Conservation (phyloP, 2,113 vertebrate genomes). For the Gopherus flavomarginatus region DNA sequence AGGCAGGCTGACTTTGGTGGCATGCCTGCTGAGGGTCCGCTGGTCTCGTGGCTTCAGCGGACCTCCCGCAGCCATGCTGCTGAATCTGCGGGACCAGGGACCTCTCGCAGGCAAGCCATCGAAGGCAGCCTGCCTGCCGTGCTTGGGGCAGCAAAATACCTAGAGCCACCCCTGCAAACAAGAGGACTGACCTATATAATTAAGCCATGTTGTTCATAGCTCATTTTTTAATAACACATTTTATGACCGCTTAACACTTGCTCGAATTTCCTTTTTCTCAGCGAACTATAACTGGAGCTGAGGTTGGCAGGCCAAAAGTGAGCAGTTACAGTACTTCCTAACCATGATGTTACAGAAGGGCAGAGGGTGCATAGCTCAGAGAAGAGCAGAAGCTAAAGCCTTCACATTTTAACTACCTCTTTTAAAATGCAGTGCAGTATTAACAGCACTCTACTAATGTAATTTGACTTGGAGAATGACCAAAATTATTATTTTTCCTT, state of each 20-base stretch:
- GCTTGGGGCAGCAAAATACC: no score
- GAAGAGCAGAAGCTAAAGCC: background rate
- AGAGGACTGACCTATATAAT: background rate
- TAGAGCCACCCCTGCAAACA: background rate
- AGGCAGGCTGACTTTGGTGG: no score
- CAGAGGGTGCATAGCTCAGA: background rate
- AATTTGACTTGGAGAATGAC: background rate
- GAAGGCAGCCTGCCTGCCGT: no score
- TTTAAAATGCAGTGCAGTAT: slow-evolving; percentile 9
- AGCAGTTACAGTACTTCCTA: background rate
- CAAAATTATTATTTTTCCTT: slow-evolving; percentile 21
- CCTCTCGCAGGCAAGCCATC: no score
- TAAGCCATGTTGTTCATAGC: background rate
- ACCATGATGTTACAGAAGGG: background rate
- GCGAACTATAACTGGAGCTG: background rate
- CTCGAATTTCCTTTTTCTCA: background rate
- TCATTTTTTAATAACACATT: background rate
- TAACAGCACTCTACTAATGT: background rate
- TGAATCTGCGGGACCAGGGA: no score
- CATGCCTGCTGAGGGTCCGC: no score
- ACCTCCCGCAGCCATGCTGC: no score
- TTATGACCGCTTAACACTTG: background rate
- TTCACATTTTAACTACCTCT: background rate
- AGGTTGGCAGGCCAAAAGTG: background rate
- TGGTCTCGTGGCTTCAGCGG: no score